A percentile compares a stretch with the other conserved stretches of the same genome.
Evolutionary conservation across 2,797 vertebrate species (phyloP).

Genomic region (Cirrhinus molitorella): DNA sequence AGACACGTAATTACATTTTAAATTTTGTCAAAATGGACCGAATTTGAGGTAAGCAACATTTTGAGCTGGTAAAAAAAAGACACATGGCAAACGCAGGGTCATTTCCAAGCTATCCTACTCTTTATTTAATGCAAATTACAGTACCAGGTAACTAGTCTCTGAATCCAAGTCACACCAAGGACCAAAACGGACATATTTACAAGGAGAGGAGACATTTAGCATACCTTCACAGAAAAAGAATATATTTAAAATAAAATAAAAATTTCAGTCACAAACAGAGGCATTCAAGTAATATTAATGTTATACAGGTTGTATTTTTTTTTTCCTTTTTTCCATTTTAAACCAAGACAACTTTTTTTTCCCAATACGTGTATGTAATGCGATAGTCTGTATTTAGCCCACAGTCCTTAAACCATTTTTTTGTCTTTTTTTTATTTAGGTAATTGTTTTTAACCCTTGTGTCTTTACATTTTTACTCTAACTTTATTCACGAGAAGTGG

Average conservation of each 20-base stretch:
- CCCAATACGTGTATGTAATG: slow-evolving; percentile 82
- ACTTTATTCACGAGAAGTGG: slow-evolving; percentile 86
- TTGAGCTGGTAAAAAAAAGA: slow-evolving; percentile 19
- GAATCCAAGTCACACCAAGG: slow-evolving; percentile 91
- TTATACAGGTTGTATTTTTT: slow-evolving; percentile 90
- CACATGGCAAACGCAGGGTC: slow-evolving; percentile 68
- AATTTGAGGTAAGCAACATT: neutral
- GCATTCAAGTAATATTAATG: slow-evolving; percentile 99
- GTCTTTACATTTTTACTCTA: slow-evolving; percentile 73
- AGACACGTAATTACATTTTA: neutral
- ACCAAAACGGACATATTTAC: slow-evolving; percentile 99
- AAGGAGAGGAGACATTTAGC: slow-evolving; percentile 94
- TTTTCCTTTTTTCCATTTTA: slow-evolving; percentile 77
- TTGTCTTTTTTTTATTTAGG: slow-evolving; percentile 73
- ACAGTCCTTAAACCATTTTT: slow-evolving; percentile 76
- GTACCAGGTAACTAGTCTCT: slow-evolving; percentile 99
- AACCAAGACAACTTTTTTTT: slow-evolving; percentile 86
- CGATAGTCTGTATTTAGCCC: slow-evolving; percentile 81
- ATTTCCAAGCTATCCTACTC: slow-evolving; percentile 99
- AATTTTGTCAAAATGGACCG: neutral
- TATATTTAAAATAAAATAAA: slow-evolving; percentile 88
- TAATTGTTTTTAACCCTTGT: slow-evolving; percentile 68
- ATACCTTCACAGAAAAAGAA: slow-evolving; percentile 96
- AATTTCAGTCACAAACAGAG: slow-evolving; percentile 96
- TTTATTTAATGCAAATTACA: slow-evolving; percentile 99